Conservation (phyloP, 2,888 invertebrate genomes). For the Epistrophe eligans region DNA sequence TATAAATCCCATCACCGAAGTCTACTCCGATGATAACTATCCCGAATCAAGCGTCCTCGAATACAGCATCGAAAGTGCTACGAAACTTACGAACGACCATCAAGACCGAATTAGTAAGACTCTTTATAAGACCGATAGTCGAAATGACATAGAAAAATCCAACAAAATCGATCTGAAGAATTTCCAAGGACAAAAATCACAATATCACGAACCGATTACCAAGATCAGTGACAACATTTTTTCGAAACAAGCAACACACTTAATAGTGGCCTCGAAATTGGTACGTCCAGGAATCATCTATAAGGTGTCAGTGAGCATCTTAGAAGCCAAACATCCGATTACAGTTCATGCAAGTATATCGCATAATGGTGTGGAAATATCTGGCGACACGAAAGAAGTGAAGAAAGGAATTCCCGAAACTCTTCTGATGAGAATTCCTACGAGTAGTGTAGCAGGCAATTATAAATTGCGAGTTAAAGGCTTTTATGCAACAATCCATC, state of each 20-base stretch:
- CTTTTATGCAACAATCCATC: constrained; percentile 84
- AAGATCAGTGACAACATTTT: constrained; percentile 64
- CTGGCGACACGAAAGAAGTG: constrained; percentile 90
- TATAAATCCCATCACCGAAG: constrained; percentile 50
- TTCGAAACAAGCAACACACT: constrained; percentile 86
- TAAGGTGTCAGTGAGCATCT: constrained; percentile 91
- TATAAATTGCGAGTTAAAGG: constrained; percentile 93
- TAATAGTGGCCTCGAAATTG: constrained; percentile 93
- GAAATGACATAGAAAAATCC: constrained; percentile 58
- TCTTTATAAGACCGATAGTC: constrained; percentile 60
- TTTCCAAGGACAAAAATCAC: constrained; percentile 31
- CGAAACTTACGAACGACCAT: constrained; percentile 31
- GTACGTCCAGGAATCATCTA: constrained; percentile 95
- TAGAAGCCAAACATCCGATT: constrained; percentile 90
- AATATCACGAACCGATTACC: constrained; percentile 35
- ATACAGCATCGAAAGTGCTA: constrained; percentile 55
- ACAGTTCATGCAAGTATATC: constrained; percentile 93
- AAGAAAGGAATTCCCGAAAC: constrained; percentile 93
- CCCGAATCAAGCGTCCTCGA: constrained; percentile 60
- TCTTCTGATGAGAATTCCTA: constrained; percentile 92
- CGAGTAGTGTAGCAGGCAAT: constrained; percentile 90
- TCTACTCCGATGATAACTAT: constrained; percentile 42
- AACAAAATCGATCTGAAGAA: constrained; percentile 36
- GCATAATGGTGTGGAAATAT: constrained; percentile 92
- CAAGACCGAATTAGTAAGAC: constrained; percentile 51